Evolutionary conservation across 2,888 invertebrate genomes (phyloP).

Genomic region (Drosophila mayaguana): DNA sequence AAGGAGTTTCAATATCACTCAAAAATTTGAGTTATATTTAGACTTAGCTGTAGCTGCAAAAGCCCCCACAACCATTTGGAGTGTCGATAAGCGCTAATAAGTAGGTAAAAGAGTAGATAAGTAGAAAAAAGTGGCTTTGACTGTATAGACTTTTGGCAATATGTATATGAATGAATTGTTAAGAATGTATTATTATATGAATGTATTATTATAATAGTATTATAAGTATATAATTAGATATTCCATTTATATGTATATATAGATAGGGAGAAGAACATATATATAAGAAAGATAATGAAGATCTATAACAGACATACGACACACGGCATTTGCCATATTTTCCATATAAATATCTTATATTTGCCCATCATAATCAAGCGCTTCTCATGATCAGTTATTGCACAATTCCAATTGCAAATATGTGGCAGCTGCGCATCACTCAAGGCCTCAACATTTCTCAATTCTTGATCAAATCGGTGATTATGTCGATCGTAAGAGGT

Average conservation of each 20-base stretch:
- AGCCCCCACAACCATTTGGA: no score
- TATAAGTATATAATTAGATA: no score
- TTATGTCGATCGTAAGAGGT: constrained; percentile 44
- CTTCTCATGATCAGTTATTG: not conserved
- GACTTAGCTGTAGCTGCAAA: no score
- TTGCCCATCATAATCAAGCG: not conserved
- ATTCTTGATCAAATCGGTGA: constrained; percentile 12
- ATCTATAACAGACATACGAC: not conserved
- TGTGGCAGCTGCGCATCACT: constrained; percentile 31
- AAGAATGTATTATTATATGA: not conserved
- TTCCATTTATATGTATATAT: not conserved
- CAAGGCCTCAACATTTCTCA: not conserved
- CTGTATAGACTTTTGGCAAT: no score
- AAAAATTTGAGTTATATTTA: not conserved
- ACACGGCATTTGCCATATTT: not conserved
- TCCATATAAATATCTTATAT: not conserved
- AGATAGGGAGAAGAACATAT: no score
- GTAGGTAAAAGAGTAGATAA: not conserved
- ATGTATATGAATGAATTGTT: not conserved
- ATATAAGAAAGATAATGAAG: not conserved
- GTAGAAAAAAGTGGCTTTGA: not conserved
- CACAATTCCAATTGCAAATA: constrained; percentile 27
- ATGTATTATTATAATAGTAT: no score
- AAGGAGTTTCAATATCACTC: no score
- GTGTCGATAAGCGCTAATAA: not conserved